phyloP scores from a whole-genome alignment of 2,888 invertebrate species.

The Tiphia femorata region DNA sequence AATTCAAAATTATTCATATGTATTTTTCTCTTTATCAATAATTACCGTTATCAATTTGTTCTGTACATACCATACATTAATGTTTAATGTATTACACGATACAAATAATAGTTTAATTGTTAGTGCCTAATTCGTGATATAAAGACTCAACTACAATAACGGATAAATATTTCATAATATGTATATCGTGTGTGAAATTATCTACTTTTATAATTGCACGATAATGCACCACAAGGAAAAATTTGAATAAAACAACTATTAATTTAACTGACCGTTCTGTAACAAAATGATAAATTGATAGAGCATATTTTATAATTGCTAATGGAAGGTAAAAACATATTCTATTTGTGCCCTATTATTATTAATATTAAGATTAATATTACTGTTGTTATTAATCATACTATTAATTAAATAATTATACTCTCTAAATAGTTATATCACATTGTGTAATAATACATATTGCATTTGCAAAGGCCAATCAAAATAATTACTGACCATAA shows the following conservation, averaged over 20 bases:
- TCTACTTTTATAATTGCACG: too few relatives aligned
- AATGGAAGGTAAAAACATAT: too few relatives aligned
- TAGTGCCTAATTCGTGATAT: constrained; percentile 16
- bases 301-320: too few relatives aligned
- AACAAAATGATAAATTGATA: too few relatives aligned
- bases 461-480: constrained; percentile 16
- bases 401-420: constrained; percentile 19
- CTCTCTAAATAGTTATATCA: constrained; percentile 19
- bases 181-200: too few relatives aligned
- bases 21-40: constrained; percentile 8
- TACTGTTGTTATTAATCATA: background rate
- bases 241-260: too few relatives aligned
- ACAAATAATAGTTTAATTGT: constrained; percentile 19
- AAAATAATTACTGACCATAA: constrained; percentile 11
- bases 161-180: background rate
- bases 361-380: too few relatives aligned
- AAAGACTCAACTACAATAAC: too few relatives aligned
- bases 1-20: constrained; percentile 21
- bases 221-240: too few relatives aligned
- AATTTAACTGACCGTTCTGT: too few relatives aligned
- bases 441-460: constrained; percentile 17
- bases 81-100: constrained; percentile 18
- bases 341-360: too few relatives aligned
- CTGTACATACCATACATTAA: constrained; percentile 36
- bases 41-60: constrained; percentile 19